A percentile compares a stretch with the other conserved stretches of the same genome.
Conservation (phyloP, 30 jellyfish, hydroid and myxozoan genomes). For the Phacellophora camtschatica region DNA sequence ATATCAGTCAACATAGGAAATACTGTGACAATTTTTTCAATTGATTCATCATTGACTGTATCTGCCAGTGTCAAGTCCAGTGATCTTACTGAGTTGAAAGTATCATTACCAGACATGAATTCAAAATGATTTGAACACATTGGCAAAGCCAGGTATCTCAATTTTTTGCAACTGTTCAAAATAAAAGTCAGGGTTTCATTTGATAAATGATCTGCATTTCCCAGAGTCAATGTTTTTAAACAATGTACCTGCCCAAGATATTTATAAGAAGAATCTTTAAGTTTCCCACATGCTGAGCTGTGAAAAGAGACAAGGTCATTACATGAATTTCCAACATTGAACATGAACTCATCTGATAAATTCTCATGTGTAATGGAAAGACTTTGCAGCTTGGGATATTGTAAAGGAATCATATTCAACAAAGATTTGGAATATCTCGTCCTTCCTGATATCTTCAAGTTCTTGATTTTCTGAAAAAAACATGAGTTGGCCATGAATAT, state of each 20-base stretch:
- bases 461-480: constrained; percentile 38
- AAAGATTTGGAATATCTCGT: constrained; percentile 29
- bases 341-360: constrained; percentile 20
- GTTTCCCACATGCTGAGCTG: constrained; percentile 21
- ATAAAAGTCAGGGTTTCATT: background rate
- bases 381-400: constrained; percentile 35
- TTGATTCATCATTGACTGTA: constrained; percentile 33
- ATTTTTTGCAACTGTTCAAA: constrained; percentile 4
- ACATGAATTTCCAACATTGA: constrained; percentile 3
- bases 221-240: constrained; percentile 14
- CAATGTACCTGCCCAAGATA: background rate
- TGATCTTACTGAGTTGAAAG: constrained; percentile 1
- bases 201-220: constrained; percentile 56
- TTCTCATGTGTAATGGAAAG: constrained; percentile 20
- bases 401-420: constrained; percentile 33
- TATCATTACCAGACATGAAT: background rate
- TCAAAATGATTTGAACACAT: constrained; percentile 12
- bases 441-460: constrained; percentile 24
- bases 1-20: background rate
- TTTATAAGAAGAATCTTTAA: constrained; percentile 14
- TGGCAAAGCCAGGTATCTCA: constrained; percentile 15
- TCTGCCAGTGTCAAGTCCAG: constrained; percentile 52
- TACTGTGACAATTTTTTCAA: constrained; percentile 4
- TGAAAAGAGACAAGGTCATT: constrained; percentile 14
- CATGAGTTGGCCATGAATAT: background rate